Evolutionary conservation across 1,140 invertebrate species (phyloP), one percentile per base, ranked within the genome.

Genomic region (Cephus cinctus): DNA sequence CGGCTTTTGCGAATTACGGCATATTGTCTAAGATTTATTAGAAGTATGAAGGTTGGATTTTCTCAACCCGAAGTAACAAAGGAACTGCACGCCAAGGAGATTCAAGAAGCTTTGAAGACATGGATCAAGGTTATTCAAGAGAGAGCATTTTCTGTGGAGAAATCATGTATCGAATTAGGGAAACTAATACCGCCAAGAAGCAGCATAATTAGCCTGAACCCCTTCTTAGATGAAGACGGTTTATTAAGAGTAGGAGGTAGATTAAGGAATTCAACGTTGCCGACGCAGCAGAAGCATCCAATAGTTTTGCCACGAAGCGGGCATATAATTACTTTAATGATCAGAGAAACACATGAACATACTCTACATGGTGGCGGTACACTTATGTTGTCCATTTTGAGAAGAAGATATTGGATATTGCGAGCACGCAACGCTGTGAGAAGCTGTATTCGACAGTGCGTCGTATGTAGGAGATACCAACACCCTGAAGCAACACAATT

Each of bases 191-290:
- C 23, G 5, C 11, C 43, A 32, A 12, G 36, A 43, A 12, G 58
- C 54, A 16, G 49, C 47, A 32, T 4, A 45, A 18, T 18, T 42
- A 47, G 9, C 35, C 42, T 56, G 21, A 25, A 43, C 31, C 69
- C 67, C 0, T 73, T 73, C 43, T 5, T 76, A 14, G 69, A 75
- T 40, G 1, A 52, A 12, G 22, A 54, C 6, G 58, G 59, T n/a
- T 14, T 76, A 1, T 12, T 75, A 4, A 45, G 70, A 35, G 75
- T 77, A 23, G 72, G 69, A 8, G 70, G 73, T 5, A 21, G 70
- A 19, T 40, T 76, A 9, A 11, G 43, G 14, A 52, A 71, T 30
- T 34, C 63, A 1, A 32, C 52, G 6, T n/a, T 73, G 0, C 21
- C 54, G 2, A 41, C 59, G 32, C 45, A 59, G 14, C 35, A 52